Base-by-base conservation (phyloP, 2,113 vertebrate genomes). In the Mola mola region DNA sequence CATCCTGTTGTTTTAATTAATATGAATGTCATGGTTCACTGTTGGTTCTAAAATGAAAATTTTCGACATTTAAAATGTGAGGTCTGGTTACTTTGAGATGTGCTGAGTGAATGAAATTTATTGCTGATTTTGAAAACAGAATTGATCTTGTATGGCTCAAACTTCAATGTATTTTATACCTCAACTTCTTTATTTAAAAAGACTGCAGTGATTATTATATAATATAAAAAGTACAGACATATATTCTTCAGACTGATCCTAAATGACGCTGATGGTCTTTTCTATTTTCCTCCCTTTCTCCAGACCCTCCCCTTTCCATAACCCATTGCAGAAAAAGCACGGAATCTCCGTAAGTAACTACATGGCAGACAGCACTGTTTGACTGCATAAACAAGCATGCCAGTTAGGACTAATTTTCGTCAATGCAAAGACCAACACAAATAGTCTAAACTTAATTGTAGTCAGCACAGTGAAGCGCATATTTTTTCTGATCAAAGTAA, bases 311-410 rank as follows among this genome's bases (percentile, higher is more conserved):
- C 47, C 95, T 99, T 58, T 99, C 97, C 77, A 95, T 99, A 83
- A 99, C 97, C 49, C 97, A 99, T 92, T 94, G 91, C 92, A 95
- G 96, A 91, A 99, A 99, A 90, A 98, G 95, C 89, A 86, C 98
- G 80, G 96, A 96, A 89, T 97, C 95, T 83, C 95, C 96, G 97
- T 99, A 95, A 98, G 97, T 99, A 91, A 71, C 34, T 12, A 51
- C n/a, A 46, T 8, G n/a, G 33, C 43, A 40, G 31, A 63, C 61
- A 51, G 21, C 28, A n/a, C n/a, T n/a, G n/a, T n/a, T 48, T 21
- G 44, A 58, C 24, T 16, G 28, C 47, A n/a, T n/a, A n/a, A n/a
- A n/a, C n/a, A n/a, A n/a, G n/a, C n/a, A n/a, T n/a, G n/a, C n/a
- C n/a, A n/a, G n/a, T n/a, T n/a, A n/a, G n/a, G n/a, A n/a, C n/a